A percentile compares a stretch with the other conserved stretches of the same genome.
phyloP scores from a whole-genome alignment of 2,113 vertebrate species.

The Chaetops frenatus region DNA sequence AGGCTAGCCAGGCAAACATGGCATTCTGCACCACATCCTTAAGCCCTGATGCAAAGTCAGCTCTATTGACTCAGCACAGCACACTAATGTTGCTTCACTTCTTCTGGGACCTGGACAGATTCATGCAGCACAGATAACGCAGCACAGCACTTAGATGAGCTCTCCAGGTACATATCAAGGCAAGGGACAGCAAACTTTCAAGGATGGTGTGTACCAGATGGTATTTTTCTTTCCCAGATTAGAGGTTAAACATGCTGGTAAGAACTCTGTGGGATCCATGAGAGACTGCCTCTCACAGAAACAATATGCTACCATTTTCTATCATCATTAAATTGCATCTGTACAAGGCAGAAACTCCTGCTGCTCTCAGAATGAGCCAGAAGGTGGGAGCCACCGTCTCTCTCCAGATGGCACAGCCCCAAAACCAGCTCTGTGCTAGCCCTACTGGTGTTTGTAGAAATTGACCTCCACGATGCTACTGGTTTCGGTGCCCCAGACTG shows the following conservation, averaged over 20 bases:
- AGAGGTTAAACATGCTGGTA: conserved; percentile 61
- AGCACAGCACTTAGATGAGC: not conserved
- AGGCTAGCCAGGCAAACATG: not conserved
- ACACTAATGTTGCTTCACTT: not conserved
- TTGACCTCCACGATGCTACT: not conserved
- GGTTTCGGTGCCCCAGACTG: not conserved
- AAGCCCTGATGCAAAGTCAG: not conserved
- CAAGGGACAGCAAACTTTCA: conserved; percentile 30
- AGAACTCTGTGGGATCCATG: conserved; percentile 10
- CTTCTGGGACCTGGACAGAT: not conserved
- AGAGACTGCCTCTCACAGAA: conserved; percentile 52
- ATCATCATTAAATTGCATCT: conserved; percentile 58
- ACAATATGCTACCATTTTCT: conserved; percentile 62
- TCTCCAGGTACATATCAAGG: conserved; percentile 23
- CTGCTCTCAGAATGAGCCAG: conserved; percentile 47
- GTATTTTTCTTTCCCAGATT: conserved; percentile 43
- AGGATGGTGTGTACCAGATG: conserved; percentile 44
- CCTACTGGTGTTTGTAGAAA: conserved; percentile 13
- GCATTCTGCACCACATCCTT: not conserved
- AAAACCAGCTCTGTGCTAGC: conserved; percentile 14
- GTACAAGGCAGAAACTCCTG: conserved; percentile 24
- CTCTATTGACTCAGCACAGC: not conserved
- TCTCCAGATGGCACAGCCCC: conserved; percentile 45
- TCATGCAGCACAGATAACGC: not conserved
- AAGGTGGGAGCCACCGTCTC: conserved; percentile 42